Evolutionary conservation across 2,797 vertebrate genomes (phyloP), one percentile per base, ranked within the genome.

Genomic region (Scleropages formosus): DNA sequence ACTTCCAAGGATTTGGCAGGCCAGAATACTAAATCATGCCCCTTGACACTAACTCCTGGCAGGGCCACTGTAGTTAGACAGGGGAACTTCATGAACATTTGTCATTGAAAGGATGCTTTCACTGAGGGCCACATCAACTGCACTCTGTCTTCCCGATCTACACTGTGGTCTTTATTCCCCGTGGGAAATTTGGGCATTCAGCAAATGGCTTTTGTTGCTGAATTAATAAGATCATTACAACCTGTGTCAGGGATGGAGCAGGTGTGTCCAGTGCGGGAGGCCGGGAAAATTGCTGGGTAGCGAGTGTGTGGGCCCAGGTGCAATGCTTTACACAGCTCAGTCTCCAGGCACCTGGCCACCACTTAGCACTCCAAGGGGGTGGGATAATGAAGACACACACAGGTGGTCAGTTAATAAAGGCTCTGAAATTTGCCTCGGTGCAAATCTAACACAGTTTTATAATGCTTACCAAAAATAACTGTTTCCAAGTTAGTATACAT

Each of bases 141-240:
- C 16, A 18, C 27, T 16, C 27, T 27, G 15, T 13, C 18, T 18
- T 7, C 47, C 46, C 49, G 15, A 44, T 56, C 12, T 51, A 44
- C 24, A 22, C 4, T 27, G 20, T 16, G 46, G 13, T 27, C 74
- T 49, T 27, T 53, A 18, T 20, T 10, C 26, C 47, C 9, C 12
- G 24, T 26, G 22, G 24, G 74, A 63, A 44, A 49, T 20, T 18
- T 47, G 61, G 20, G 47, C 8, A 47, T 75, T 44, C 47, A 74
- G 77, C 66, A 3, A 49, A 75, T 15, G 12, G 0, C 12, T 31
- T 27, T 72, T 72, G 61, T 78, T 27, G 10, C 22, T 70, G 51
- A 77, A 68, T 63, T 63, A 71, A 20, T 47, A n/a, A 76, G 70
- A 77, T 77, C 20, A 39, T 9, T 72, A 49, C 58, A 12, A 80